A percentile compares a stretch with the other conserved stretches of the same genome.
Evolutionary conservation across 2,888 invertebrate species (phyloP).

Genomic region (Parascotia fuliginaria): DNA sequence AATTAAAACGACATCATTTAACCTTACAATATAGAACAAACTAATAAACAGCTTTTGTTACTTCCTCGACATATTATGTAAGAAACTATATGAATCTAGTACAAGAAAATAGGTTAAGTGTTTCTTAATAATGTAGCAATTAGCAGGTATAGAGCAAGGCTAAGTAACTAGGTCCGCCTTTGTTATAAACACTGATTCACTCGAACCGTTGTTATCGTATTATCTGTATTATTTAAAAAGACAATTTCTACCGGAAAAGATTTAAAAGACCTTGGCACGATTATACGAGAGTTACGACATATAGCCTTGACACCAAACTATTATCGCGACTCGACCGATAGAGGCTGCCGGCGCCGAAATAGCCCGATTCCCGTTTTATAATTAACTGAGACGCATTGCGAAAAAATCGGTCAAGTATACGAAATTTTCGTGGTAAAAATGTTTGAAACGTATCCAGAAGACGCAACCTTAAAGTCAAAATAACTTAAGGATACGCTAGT

Average conservation of each 20-base stretch:
- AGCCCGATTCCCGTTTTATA: slow-evolving; percentile 62
- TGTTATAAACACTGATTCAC: slow-evolving; percentile 47
- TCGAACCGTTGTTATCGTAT: slow-evolving; percentile 40
- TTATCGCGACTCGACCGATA: slow-evolving; percentile 76
- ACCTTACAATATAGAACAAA: slow-evolving; percentile 23
- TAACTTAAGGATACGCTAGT: slow-evolving; percentile 39
- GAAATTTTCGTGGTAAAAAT: slow-evolving; percentile 53
- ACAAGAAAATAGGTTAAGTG: slow-evolving; percentile 79
- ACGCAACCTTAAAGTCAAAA: slow-evolving; percentile 57
- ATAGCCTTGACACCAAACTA: slow-evolving; percentile 80
- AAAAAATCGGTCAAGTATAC: slow-evolving; percentile 83
- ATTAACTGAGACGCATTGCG: slow-evolving; percentile 62
- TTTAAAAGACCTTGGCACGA: slow-evolving; percentile 74
- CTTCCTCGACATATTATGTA: slow-evolving; percentile 67
- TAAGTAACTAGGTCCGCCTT: slow-evolving; percentile 57
- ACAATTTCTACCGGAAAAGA: slow-evolving; percentile 63
- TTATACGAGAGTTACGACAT: slow-evolving; percentile 67
- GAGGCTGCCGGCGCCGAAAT: slow-evolving; percentile 76
- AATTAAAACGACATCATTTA: not conserved
- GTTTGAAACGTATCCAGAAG: slow-evolving; percentile 65
- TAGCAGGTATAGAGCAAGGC: slow-evolving; percentile 72
- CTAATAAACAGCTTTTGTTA: slow-evolving; percentile 25
- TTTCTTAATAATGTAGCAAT: slow-evolving; percentile 80
- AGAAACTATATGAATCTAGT: slow-evolving; percentile 64
- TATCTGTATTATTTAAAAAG: slow-evolving; percentile 46